Percentiles rank a stretch among this genome's conserved stretches.
phyloP scores from a whole-genome alignment of 1,140 invertebrate species.

The Hirudo medicinalis region DNA sequence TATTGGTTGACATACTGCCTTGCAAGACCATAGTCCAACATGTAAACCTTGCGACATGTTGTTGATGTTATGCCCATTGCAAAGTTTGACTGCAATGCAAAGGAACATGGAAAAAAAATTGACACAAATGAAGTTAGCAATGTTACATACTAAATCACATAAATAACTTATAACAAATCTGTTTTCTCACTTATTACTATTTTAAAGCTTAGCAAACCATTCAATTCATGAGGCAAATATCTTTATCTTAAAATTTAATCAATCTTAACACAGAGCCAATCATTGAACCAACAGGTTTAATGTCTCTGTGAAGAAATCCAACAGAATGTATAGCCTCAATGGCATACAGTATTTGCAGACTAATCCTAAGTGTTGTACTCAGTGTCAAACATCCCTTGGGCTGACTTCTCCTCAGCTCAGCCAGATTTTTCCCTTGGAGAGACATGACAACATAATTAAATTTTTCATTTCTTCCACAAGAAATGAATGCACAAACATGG shows the following conservation, averaged over 20 bases:
- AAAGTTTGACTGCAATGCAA: conserved; percentile 77
- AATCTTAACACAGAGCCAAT: neutral
- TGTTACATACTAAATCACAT: neutral
- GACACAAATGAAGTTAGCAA: neutral
- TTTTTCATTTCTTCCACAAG: conserved; percentile 92
- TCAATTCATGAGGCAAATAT: too few species aligned
- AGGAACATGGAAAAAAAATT: neutral
- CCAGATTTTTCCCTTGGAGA: conserved; percentile 92
- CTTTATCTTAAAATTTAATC: too few species aligned
- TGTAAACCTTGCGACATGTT: conserved; percentile 82
- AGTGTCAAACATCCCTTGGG: conserved; percentile 88
- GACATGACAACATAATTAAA: conserved; percentile 99
- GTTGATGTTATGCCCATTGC: conserved; percentile 85
- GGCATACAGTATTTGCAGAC: conserved; percentile 86
- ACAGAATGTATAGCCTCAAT: conserved; percentile 98
- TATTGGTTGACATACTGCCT: conserved; percentile 90
- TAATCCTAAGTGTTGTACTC: conserved; percentile 83
- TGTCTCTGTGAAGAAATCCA: conserved; percentile 95
- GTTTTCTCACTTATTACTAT: too few species aligned
- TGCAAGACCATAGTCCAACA: conserved; percentile 97
- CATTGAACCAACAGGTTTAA: conserved; percentile 72
- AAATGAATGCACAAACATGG: conserved; percentile 91
- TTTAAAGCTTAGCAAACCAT: too few species aligned
- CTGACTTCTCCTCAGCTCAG: conserved; percentile 83
- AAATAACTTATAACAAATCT: neutral